phyloP scores from a whole-genome alignment of 2,113 vertebrate genomes.

The Neofelis nebulosa region DNA sequence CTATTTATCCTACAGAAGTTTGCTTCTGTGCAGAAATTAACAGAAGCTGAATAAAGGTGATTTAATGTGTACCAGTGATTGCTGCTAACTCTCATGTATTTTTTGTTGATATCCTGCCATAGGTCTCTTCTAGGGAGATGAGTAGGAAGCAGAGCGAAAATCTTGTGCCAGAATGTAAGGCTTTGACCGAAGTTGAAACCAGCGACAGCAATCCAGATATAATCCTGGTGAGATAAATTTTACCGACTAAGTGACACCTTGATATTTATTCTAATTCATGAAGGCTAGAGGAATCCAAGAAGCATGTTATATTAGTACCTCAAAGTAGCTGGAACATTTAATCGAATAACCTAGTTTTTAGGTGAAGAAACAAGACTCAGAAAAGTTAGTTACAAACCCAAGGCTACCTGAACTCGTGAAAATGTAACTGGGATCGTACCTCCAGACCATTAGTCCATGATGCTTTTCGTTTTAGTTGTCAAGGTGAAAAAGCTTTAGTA shows the following conservation, averaged over 20 bases:
- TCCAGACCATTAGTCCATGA: background rate
- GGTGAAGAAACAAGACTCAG: background rate
- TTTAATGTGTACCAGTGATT: background rate
- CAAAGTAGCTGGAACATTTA: background rate
- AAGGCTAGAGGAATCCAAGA: background rate
- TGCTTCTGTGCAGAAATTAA: background rate
- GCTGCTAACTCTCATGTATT: background rate
- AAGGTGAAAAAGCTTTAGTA: background rate
- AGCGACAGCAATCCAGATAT: background rate
- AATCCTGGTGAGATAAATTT: slow-evolving; percentile 59
- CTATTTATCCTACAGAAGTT: background rate
- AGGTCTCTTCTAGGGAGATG: slow-evolving; percentile 45
- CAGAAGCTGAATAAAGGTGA: background rate
- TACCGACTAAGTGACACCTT: background rate
- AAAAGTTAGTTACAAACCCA: background rate
- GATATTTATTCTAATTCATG: background rate
- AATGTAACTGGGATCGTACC: background rate
- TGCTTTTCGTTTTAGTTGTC: background rate
- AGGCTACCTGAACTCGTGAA: background rate
- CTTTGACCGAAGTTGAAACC: background rate
- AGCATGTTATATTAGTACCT: background rate
- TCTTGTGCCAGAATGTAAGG: background rate
- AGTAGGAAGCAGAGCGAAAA: slow-evolving; percentile 7
- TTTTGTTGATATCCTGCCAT: background rate
- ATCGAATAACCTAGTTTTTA: background rate